Base-by-base conservation (phyloP, 1,140 invertebrate species). In the Pseudomyrmex flavicornis region DNA sequence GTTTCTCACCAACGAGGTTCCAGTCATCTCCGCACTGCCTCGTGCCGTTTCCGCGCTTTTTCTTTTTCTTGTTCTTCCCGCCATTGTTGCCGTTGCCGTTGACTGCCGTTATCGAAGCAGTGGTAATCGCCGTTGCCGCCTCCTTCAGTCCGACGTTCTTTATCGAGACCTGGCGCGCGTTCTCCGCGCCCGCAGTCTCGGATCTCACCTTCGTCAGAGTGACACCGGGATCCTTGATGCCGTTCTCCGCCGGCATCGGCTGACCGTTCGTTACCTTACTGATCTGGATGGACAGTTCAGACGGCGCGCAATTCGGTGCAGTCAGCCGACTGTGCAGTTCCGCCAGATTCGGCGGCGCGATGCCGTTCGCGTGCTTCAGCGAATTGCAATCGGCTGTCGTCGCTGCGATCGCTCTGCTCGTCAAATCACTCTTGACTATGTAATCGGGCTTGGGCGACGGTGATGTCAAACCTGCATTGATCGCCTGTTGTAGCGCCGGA, bases 1-100 rank as follows among this genome's bases (percentile, higher is more conserved):
- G 84, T 91, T 92, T 93, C 95, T 95, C 93, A 95, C 95, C 95
- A 94, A 95, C 95, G 93, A 95, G 93, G 90, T 95, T 95, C 95
- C 94, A 95, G 90, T 95, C 95, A 92, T 95, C 95, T 44, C 93
- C 92, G 86, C 91, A 88, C 56, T 92, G 90, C 84, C 92, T 91
- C 56, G 90, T 72, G 54, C 92, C 93, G 12, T 88, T 91, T 75
- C 93, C 93, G 17, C 94, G 93, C 84, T 95, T 95, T 90, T 95
- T 95, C 92, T 95, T 95, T 90, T 95, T 95, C 91, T 94, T 95
- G 69, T 91, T 88, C 76, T 95, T 93, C 44, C 91, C 84, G 1
- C 65, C 20, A 22, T 46, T 9, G 15, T 44, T 1, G 12, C 73
- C n/a, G 20, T 58, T 48, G 46, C 73, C 22, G 48, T 46, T 44